A percentile compares a stretch with the other conserved stretches of the same genome.
These are phyloP conservation scores for Pomatostomus ruficeps DNA, from an alignment of 2,113 vertebrate genomes.

Conservation along the genomic window DNA sequence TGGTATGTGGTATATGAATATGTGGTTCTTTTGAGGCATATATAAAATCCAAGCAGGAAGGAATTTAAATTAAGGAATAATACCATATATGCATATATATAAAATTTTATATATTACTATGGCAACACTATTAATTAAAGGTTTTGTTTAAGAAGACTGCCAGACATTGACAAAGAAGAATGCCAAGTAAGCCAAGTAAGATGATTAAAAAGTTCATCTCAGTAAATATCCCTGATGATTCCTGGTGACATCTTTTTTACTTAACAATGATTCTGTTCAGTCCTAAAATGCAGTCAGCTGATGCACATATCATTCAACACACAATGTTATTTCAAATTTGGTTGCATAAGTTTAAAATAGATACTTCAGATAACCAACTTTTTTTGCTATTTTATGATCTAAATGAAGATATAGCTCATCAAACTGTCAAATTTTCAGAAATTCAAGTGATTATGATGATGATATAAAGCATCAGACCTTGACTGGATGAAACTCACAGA, in stretches of 20 bases:
- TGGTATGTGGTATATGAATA: not conserved
- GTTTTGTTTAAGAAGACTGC: not conserved
- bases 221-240: not conserved
- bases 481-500: not conserved
- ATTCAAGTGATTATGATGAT: not conserved
- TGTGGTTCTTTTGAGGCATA: not conserved
- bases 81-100: not conserved
- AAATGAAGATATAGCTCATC: not conserved
- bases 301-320: not conserved
- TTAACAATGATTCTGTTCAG: not conserved
- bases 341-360: not conserved
- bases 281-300: not conserved
- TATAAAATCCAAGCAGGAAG: not conserved
- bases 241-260: not conserved
- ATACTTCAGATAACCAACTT: not conserved
- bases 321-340: not conserved
- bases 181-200: not conserved
- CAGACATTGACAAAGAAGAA: not conserved
- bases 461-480: not conserved
- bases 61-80: not conserved
- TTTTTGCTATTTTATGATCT: not conserved
- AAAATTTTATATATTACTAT: not conserved
- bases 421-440: not conserved
- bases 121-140: not conserved
- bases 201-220: not conserved